Conservation (phyloP, 2,113 vertebrate species). For the Axis porcinus region DNA sequence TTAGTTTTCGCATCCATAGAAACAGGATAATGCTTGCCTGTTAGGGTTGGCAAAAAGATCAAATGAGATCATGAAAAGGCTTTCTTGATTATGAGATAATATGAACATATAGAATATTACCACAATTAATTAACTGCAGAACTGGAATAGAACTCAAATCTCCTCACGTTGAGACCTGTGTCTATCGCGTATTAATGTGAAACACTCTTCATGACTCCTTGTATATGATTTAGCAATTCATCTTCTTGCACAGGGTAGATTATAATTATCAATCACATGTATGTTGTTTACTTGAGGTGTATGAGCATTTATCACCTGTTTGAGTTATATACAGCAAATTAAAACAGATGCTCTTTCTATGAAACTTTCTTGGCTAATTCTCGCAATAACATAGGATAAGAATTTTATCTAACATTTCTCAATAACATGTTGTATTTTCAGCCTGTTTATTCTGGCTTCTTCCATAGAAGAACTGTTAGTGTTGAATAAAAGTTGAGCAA, state of each 20-base stretch:
- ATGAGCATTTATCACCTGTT: slow-evolving; percentile 1
- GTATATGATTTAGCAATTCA: neutral
- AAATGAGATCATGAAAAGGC: neutral
- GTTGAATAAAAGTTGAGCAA: slow-evolving; percentile 34
- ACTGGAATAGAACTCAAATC: neutral
- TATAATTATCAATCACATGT: slow-evolving; percentile 31
- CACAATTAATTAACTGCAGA: neutral
- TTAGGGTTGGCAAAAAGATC: neutral
- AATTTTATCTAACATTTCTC: slow-evolving; percentile 43
- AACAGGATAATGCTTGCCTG: neutral
- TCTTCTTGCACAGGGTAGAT: neutral
- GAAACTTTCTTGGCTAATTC: slow-evolving; percentile 48
- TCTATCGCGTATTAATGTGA: neutral
- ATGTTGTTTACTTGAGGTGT: slow-evolving; percentile 14
- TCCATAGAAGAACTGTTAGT: slow-evolving; percentile 29
- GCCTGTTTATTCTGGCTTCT: slow-evolving; percentile 45
- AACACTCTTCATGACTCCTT: neutral
- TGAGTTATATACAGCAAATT: slow-evolving; percentile 43
- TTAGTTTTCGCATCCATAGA: neutral
- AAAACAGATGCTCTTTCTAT: slow-evolving; percentile 29
- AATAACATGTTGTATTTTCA: slow-evolving; percentile 35
- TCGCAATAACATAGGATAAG: neutral
- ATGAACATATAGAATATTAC: neutral
- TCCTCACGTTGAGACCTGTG: neutral
- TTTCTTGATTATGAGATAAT: neutral